phyloP scores from a whole-genome alignment of 1,140 invertebrate species.

The Gonatopus flavifemur region DNA sequence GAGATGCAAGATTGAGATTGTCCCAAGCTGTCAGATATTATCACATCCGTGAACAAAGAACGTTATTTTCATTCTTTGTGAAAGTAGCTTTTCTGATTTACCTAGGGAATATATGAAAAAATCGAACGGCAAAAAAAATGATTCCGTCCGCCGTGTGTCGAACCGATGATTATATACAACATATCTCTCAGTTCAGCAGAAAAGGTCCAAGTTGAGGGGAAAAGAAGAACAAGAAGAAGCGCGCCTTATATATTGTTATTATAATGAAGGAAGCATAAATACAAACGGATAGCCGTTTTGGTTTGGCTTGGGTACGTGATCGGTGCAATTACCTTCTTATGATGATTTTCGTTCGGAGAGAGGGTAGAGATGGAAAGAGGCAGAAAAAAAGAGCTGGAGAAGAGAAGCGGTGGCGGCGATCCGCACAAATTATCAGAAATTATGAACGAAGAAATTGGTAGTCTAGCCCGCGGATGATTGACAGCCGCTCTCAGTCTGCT shows the following conservation, averaged over 20 bases:
- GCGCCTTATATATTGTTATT: slow-evolving; percentile 55
- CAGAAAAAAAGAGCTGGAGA: slow-evolving; percentile 16
- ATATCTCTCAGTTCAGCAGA: slow-evolving; percentile 24
- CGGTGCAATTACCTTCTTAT: slow-evolving; percentile 57
- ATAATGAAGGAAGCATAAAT: slow-evolving; percentile 58
- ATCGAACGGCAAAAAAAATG: slow-evolving; percentile 33
- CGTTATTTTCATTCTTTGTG: too few species aligned
- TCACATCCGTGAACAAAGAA: too few species aligned
- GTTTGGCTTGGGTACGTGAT: slow-evolving; percentile 55
- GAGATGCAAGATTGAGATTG: too few species aligned
- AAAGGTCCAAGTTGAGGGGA: too few species aligned
- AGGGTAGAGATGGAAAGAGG: slow-evolving; percentile 21
- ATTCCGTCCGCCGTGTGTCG: slow-evolving; percentile 30
- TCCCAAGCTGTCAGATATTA: too few species aligned
- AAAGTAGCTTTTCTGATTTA: too few species aligned
- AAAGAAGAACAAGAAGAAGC: too few species aligned
- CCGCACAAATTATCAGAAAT: slow-evolving; percentile 57
- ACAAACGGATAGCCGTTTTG: too few species aligned
- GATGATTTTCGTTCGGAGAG: slow-evolving; percentile 49
- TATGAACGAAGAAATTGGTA: slow-evolving; percentile 58
- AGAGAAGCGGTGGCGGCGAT: slow-evolving; percentile 24
- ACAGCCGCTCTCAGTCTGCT: slow-evolving; percentile 51
- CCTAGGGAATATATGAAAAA: slow-evolving; percentile 23
- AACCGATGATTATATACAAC: slow-evolving; percentile 50
- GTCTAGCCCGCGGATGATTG: slow-evolving; percentile 58